Evolutionary conservation across 2,888 invertebrate genomes (phyloP).

Genomic region (Drosophila borborema): DNA sequence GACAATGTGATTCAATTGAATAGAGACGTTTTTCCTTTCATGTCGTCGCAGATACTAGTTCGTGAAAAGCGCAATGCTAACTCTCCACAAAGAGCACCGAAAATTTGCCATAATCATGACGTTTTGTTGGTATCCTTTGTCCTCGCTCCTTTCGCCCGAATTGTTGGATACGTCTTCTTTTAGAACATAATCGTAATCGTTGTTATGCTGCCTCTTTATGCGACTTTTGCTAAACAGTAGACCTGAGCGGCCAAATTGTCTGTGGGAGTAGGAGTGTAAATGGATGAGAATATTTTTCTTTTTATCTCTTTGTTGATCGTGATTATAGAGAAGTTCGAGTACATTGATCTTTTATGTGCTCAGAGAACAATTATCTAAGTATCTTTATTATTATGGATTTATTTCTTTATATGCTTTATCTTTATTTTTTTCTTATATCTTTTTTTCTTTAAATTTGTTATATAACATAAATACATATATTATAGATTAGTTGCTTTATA

Average conservation of each 20-base stretch:
- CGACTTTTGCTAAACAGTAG: slow-evolving; percentile 37
- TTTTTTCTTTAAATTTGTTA: background rate
- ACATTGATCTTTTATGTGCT: slow-evolving; percentile 10
- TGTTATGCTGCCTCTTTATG: slow-evolving; percentile 67
- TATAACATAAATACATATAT: background rate
- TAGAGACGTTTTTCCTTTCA: slow-evolving; percentile 14
- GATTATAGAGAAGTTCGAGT: slow-evolving; percentile 2
- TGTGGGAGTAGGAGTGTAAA: slow-evolving; percentile 15
- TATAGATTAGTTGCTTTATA: background rate
- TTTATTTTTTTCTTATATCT: background rate
- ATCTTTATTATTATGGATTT: slow-evolving; percentile 3
- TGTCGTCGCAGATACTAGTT: background rate
- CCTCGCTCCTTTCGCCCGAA: slow-evolving; percentile 42
- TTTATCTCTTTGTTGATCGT: slow-evolving; percentile 24
- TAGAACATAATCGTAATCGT: slow-evolving; percentile 71
- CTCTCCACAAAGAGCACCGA: slow-evolving; percentile 74
- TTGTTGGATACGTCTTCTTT: slow-evolving; percentile 44
- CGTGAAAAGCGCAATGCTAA: slow-evolving; percentile 76
- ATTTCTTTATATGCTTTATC: background rate
- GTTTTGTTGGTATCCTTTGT: slow-evolving; percentile 53
- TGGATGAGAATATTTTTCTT: slow-evolving; percentile 22
- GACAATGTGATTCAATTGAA: slow-evolving; percentile 56
- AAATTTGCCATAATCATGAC: slow-evolving; percentile 82
- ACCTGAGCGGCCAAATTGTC: slow-evolving; percentile 8
- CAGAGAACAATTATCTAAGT: background rate